phyloP scores from a whole-genome alignment of 2,888 invertebrate genomes.

The Psococerastis gibbosa region DNA sequence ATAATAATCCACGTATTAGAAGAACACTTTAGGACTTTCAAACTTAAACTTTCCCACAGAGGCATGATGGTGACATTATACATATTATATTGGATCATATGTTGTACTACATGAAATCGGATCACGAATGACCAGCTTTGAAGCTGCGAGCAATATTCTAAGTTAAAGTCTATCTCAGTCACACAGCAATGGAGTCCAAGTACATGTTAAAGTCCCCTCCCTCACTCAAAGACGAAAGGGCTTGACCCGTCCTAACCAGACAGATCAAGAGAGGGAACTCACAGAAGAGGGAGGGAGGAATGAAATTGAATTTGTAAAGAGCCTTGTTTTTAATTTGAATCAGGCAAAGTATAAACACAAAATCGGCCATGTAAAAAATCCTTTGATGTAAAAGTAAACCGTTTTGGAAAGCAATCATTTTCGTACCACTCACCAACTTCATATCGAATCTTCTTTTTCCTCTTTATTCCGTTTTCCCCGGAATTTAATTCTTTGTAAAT shows the following conservation, averaged over 20 bases:
- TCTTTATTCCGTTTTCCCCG: not conserved
- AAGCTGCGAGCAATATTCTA: no score
- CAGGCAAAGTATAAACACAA: constrained; percentile 9
- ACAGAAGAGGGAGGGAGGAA: constrained; percentile 1
- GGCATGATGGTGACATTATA: no score
- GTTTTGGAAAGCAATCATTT: constrained; percentile 10
- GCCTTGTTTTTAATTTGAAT: constrained; percentile 10
- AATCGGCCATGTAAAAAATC: constrained; percentile 9
- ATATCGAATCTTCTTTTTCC: constrained; percentile 6
- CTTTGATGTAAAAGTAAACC: constrained; percentile 11
- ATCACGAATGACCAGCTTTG: no score
- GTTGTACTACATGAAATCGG: no score
- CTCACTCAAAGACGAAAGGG: no score
- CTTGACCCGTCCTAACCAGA: not conserved
- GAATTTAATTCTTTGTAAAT: not conserved
- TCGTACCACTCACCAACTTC: constrained; percentile 3
- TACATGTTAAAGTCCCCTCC: no score
- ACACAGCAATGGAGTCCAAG: no score
- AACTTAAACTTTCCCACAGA: no score
- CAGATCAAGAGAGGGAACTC: not conserved
- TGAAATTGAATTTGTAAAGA: constrained; percentile 10
- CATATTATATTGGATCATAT: no score
- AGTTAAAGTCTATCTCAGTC: no score
- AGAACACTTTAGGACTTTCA: no score
- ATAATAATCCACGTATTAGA: no score